Evolutionary conservation across 2,797 vertebrate genomes (phyloP), one percentile per base, ranked within the genome.

Genomic region (Chelmon rostratus): DNA sequence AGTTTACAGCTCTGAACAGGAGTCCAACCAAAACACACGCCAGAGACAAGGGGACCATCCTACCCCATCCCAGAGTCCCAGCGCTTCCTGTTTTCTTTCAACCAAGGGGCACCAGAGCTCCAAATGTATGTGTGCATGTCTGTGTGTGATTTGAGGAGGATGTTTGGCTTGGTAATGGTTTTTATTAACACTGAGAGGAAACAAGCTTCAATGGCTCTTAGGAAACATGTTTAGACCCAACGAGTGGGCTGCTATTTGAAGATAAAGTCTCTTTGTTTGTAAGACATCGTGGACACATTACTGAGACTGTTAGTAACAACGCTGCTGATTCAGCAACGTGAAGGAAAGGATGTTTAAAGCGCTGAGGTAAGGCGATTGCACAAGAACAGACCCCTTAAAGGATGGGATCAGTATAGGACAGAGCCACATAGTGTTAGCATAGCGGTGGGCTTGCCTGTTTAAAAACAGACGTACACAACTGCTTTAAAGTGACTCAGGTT

Each of bases 121-220:
- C 37, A 57, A 52, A 21, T 70, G 53, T 44, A 53, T 61, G 62
- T 72, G 69, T 70, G 53, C 79, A 19, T 73, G 52, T 42, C 52
- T 56, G 62, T 69, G 73, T 73, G 50, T 79, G 57, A 76, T 78
- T 65, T 84, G 72, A 68, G 69, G 86, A 86, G 83, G 84, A 83
- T 85, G 75, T 93, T 85, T 87, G 82, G 89, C 57, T 81, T 63
- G 38, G 82, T 85, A 87, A 86, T 84, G 83, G 88, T 79, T 77
- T 89, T 89, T 87, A 87, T 84, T 84, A 90, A 91, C 76, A 71
- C 40, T 74, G 81, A 87, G 76, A 88, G 90, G 82, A 92, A 91
- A 88, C 89, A 82, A 85, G 85, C 84, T 87, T 59, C 80, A 76
- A 33, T 59, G 66, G 61, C 79, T 87, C 86, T 78, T 73, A 72